Conservation (phyloP, 2,888 invertebrate species). For the Proisotoma minuta region DNA sequence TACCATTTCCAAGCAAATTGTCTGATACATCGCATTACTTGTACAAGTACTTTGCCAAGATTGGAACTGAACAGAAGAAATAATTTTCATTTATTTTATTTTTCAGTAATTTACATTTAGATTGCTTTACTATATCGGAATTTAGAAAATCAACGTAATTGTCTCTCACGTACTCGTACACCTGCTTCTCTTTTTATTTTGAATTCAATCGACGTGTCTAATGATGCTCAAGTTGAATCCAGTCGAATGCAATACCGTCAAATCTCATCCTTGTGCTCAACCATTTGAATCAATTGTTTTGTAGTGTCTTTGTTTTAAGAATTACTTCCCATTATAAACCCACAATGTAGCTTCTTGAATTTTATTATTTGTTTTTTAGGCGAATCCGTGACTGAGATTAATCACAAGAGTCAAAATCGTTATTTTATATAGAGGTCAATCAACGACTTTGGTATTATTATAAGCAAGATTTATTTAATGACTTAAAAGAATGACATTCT, state of each 20-base stretch:
- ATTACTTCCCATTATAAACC: background rate
- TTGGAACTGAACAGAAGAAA: slow-evolving; percentile 5
- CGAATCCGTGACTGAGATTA: slow-evolving; percentile 5
- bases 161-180: slow-evolving; percentile 14
- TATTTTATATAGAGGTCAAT: slow-evolving; percentile 1
- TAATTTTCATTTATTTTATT: slow-evolving; percentile 15
- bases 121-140: slow-evolving; percentile 7
- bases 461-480: no score
- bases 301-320: background rate
- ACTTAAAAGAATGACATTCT: no score
- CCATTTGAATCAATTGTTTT: slow-evolving; percentile 1
- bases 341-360: background rate
- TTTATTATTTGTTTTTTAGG: background rate
- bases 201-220: slow-evolving; percentile 13
- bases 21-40: no score
- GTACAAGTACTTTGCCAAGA: no score
- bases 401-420: slow-evolving; percentile 5
- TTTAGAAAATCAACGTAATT: slow-evolving; percentile 13
- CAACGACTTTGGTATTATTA: no score
- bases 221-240: slow-evolving; percentile 10
- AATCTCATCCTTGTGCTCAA: background rate
- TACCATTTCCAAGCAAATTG: no score
- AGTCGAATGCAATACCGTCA: no score
- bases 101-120: slow-evolving; percentile 13
- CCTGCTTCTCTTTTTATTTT: slow-evolving; percentile 7